Conservation (phyloP, 2,113 vertebrate species). For the Sapajus apella region DNA sequence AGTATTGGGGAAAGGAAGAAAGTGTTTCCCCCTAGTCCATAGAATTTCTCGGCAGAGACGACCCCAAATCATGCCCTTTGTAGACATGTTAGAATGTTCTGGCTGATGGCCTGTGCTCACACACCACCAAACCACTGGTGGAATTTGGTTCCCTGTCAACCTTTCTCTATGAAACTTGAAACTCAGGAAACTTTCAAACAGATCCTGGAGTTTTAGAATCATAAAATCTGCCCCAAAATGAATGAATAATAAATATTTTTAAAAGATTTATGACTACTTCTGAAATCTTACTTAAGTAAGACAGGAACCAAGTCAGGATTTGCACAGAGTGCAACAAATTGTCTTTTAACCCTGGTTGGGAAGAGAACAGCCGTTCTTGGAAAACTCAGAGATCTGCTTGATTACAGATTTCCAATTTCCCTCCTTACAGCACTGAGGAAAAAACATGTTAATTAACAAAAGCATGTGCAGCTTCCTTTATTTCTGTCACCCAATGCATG, state of each 20-base stretch:
- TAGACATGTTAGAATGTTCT: neutral
- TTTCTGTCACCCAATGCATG: neutral
- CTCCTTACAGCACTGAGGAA: slow-evolving; percentile 32
- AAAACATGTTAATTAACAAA: slow-evolving; percentile 40
- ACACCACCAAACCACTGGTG: neutral
- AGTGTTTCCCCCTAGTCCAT: neutral
- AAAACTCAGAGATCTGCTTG: slow-evolving; percentile 24
- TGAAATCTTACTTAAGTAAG: neutral
- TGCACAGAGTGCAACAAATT: neutral
- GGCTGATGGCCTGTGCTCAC: neutral
- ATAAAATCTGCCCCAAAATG: neutral
- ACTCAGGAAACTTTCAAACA: slow-evolving; percentile 45
- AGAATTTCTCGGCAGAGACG: neutral
- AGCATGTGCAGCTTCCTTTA: slow-evolving; percentile 5
- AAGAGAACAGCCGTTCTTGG: slow-evolving; percentile 36
- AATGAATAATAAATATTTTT: slow-evolving; percentile 7
- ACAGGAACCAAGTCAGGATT: neutral
- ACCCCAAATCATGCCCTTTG: neutral
- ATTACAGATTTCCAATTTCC: slow-evolving; percentile 51
- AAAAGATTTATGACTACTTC: neutral
- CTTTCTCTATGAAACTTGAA: slow-evolving; percentile 28
- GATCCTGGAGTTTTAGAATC: slow-evolving; percentile 9
- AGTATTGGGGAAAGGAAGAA: neutral
- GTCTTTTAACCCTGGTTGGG: neutral
- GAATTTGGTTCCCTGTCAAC: neutral